These are phyloP conservation scores for Selenia dentaria DNA, from an alignment of 2,888 invertebrate species.

Conservation along the genomic window DNA sequence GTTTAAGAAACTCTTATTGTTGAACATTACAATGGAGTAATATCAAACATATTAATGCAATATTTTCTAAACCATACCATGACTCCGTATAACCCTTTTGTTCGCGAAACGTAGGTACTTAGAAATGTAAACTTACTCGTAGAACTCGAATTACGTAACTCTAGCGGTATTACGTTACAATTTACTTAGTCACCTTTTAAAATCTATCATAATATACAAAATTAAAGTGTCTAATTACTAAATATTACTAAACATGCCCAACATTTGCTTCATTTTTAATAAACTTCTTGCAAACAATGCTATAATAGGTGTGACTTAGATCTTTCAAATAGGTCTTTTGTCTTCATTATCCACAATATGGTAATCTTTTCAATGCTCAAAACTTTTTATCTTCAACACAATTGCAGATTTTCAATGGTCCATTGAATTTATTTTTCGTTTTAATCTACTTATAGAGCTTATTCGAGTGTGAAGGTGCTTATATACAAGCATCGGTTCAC, in stretches of 20 bases:
- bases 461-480: conserved; percentile 1
- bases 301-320: neutral
- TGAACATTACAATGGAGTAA: conserved; percentile 26
- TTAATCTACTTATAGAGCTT: conserved; percentile 6
- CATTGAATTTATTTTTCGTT: conserved; percentile 7
- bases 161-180: no score
- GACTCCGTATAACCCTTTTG: conserved; percentile 2
- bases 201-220: no score
- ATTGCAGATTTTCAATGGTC: neutral
- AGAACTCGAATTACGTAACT: no score
- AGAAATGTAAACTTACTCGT: neutral
- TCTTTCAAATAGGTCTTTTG: neutral
- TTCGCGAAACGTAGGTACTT: neutral
- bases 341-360: neutral
- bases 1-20: conserved; percentile 19
- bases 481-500: conserved; percentile 10
- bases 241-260: neutral
- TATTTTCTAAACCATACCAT: conserved; percentile 12
- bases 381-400: neutral
- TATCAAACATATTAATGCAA: conserved; percentile 22
- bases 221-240: no score
- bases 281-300: neutral
- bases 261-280: neutral
- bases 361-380: conserved; percentile 5
- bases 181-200: no score